phyloP scores from a whole-genome alignment of 2,888 invertebrate species.

The Leptinotarsa rubiginosa region DNA sequence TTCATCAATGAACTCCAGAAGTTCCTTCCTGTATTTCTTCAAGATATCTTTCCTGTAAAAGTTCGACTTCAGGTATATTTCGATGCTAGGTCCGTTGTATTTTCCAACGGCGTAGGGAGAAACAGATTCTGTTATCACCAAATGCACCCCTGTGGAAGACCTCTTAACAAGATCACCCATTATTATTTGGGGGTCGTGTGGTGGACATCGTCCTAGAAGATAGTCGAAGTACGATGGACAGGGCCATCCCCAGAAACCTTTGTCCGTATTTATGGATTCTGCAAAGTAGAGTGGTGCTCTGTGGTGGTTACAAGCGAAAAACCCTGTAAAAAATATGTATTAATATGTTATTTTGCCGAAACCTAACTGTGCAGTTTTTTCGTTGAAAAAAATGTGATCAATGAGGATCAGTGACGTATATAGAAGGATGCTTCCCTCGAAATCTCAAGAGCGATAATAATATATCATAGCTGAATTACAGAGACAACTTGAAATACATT shows the following conservation, averaged over 20 bases:
- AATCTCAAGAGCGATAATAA: too few species aligned
- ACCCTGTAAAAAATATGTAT: slow-evolving; percentile 63
- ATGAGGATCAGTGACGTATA: too few species aligned
- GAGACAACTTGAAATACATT: too few species aligned
- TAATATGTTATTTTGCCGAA: too few species aligned
- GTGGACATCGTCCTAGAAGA: slow-evolving; percentile 71
- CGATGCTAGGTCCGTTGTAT: slow-evolving; percentile 64
- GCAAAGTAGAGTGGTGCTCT: slow-evolving; percentile 74
- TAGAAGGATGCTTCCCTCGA: too few species aligned
- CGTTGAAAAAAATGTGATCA: too few species aligned
- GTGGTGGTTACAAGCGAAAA: slow-evolving; percentile 75
- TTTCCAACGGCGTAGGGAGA: slow-evolving; percentile 73
- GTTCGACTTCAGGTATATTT: slow-evolving; percentile 14
- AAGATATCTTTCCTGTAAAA: slow-evolving; percentile 48
- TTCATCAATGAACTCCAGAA: slow-evolving; percentile 52
- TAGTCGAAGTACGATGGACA: slow-evolving; percentile 72
- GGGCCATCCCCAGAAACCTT: slow-evolving; percentile 77
- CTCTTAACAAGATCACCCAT: slow-evolving; percentile 68
- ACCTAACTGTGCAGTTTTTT: too few species aligned
- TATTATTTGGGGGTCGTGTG: slow-evolving; percentile 66
- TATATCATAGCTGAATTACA: too few species aligned
- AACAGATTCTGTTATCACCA: slow-evolving; percentile 67
- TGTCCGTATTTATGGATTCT: slow-evolving; percentile 73
- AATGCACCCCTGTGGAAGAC: slow-evolving; percentile 67
- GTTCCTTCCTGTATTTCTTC: slow-evolving; percentile 50